Percentiles rank a stretch among this genome's conserved stretches.
phyloP scores from a whole-genome alignment of 2,113 vertebrate genomes.

The Xiphophorus maculatus region DNA sequence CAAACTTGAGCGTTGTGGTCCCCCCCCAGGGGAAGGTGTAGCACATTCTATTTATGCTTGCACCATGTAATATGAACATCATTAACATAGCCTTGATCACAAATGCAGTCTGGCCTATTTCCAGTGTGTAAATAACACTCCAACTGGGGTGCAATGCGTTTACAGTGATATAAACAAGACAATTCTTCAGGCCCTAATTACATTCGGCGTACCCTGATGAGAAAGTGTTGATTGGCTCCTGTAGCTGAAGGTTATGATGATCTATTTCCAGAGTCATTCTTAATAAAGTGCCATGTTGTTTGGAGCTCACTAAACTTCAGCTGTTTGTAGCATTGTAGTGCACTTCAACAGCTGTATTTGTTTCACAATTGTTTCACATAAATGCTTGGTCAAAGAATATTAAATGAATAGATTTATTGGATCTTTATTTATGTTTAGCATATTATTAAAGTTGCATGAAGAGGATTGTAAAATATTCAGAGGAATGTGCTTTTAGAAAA shows the following conservation, averaged over 20 bases:
- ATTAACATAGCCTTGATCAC: conserved; percentile 70
- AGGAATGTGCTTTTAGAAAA: conserved; percentile 24
- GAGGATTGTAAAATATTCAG: conserved; percentile 19
- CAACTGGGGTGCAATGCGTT: conserved; percentile 60
- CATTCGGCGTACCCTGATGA: conserved; percentile 45
- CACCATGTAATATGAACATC: conserved; percentile 61
- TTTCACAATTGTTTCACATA: background rate
- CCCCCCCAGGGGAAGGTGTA: conserved; percentile 45
- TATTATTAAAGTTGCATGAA: background rate
- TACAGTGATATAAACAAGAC: conserved; percentile 63
- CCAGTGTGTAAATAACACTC: conserved; percentile 63
- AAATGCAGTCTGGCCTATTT: conserved; percentile 69
- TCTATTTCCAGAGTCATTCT: conserved; percentile 55
- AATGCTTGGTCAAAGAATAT: background rate
- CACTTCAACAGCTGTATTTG: conserved; percentile 6
- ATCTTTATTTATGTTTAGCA: background rate
- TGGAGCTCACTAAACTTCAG: conserved; percentile 10
- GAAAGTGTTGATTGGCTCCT: conserved; percentile 64
- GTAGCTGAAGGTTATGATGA: conserved; percentile 57
- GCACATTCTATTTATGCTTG: conserved; percentile 60
- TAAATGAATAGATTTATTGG: too few relatives aligned
- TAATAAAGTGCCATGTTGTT: conserved; percentile 31
- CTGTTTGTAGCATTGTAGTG: conserved; percentile 1
- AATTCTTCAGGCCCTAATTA: conserved; percentile 61
- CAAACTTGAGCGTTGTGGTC: conserved; percentile 37